These are phyloP conservation scores for Cheilosia grossa DNA, from an alignment of 2,888 invertebrate species.

Conservation along the genomic window DNA sequence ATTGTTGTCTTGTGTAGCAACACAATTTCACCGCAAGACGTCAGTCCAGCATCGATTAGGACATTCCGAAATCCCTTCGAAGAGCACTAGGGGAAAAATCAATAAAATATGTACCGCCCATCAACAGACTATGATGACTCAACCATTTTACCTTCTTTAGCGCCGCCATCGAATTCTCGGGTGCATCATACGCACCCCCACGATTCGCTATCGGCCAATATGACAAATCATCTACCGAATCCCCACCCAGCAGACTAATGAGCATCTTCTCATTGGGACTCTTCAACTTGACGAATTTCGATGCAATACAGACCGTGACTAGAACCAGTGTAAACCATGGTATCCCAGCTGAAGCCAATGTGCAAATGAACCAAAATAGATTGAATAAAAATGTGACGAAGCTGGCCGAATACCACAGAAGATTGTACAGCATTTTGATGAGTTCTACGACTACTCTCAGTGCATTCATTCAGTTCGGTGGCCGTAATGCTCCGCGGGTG, in stretches of 20 bases:
- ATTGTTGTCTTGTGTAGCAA: conserved; percentile 80
- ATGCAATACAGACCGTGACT: conserved; percentile 81
- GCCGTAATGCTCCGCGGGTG: conserved; percentile 2
- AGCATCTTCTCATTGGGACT: conserved; percentile 81
- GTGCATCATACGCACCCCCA: conserved; percentile 82
- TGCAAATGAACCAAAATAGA: conserved; percentile 82
- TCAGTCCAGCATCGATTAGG: conserved; percentile 81
- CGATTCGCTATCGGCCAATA: conserved; percentile 83
- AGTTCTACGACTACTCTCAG: conserved; percentile 79
- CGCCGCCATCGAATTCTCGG: conserved; percentile 82
- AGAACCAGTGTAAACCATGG: conserved; percentile 82
- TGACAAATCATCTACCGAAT: conserved; percentile 80
- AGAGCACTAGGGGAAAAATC: conserved; percentile 78
- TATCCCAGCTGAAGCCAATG: conserved; percentile 80
- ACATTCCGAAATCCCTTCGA: conserved; percentile 82
- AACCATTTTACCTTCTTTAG: conserved; percentile 80
- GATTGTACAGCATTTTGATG: conserved; percentile 82
- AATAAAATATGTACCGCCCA: conserved; percentile 43
- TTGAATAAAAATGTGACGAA: conserved; percentile 81
- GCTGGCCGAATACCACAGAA: conserved; percentile 80
- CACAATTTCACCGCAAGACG: conserved; percentile 82
- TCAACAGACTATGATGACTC: conserved; percentile 2
- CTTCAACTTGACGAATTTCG: conserved; percentile 82
- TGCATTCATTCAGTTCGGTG: conserved; percentile 79
- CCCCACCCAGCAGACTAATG: conserved; percentile 79